A percentile compares a stretch with the other conserved stretches of the same genome.
Evolutionary conservation across 2,888 invertebrate species (phyloP).

Genomic region (Nomada ferruginata): DNA sequence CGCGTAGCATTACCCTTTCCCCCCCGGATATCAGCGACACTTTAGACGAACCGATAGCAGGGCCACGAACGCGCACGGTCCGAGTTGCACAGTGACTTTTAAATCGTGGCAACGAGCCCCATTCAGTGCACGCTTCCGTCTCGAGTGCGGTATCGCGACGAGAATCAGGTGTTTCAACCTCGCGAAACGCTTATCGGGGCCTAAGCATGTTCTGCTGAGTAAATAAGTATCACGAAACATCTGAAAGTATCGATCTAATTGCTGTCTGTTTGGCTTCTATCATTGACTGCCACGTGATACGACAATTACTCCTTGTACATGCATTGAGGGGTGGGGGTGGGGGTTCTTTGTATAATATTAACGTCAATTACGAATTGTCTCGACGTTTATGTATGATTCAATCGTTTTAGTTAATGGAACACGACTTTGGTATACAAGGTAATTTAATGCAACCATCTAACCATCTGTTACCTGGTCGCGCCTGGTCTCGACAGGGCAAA

Average conservation of each 20-base stretch:
- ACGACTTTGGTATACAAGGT: constrained; percentile 50
- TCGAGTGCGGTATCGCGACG: constrained; percentile 43
- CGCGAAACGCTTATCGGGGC: constrained; percentile 18
- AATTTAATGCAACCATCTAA: constrained; percentile 70
- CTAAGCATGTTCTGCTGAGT: constrained; percentile 30
- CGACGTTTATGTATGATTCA: constrained; percentile 23
- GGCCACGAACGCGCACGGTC: constrained; percentile 30
- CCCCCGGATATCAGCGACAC: constrained; percentile 42
- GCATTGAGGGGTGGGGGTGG: not conserved
- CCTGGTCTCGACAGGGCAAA: not conserved
- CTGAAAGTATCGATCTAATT: constrained; percentile 46
- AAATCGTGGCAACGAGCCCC: constrained; percentile 8
- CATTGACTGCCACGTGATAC: constrained; percentile 4
- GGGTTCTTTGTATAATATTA: not conserved
- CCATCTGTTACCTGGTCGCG: constrained; percentile 44
- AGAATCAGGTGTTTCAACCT: constrained; percentile 45
- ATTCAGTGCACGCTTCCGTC: constrained; percentile 13
- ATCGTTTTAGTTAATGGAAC: constrained; percentile 20
- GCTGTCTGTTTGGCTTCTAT: not conserved
- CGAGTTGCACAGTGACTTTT: constrained; percentile 39
- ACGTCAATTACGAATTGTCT: not conserved
- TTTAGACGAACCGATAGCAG: constrained; percentile 60
- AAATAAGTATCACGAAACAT: constrained; percentile 42
- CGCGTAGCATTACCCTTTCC: constrained; percentile 34
- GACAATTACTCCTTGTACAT: not conserved